These are phyloP conservation scores for Cariama cristata DNA, from an alignment of 2,113 vertebrate genomes.

Conservation along the genomic window DNA sequence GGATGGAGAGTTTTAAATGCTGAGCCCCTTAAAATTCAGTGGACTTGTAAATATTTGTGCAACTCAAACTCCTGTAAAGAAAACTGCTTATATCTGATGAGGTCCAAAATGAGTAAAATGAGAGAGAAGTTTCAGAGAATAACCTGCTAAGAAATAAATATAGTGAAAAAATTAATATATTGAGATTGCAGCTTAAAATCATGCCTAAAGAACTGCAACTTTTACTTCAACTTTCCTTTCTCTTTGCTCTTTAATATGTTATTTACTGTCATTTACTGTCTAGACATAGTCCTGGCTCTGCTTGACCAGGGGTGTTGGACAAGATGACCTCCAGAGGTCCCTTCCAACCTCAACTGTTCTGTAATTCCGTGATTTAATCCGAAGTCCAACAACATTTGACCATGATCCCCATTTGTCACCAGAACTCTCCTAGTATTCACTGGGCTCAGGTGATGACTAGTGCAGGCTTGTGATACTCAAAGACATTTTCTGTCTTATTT, in stretches of 20 bases:
- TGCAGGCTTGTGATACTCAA: not conserved
- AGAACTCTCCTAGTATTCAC: not conserved
- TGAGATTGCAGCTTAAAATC: not conserved
- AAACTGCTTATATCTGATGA: not conserved
- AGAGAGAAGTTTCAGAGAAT: not conserved
- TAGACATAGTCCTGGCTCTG: not conserved
- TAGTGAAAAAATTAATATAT: not conserved
- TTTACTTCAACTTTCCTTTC: not conserved
- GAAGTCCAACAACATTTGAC: not conserved
- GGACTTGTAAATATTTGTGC: not conserved
- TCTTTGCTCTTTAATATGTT: not conserved
- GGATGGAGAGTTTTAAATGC: not conserved
- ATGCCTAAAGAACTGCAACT: not conserved
- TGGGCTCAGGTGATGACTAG: not conserved
- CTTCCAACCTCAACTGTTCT: not conserved
- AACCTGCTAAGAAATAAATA: not conserved
- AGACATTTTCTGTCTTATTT: not conserved
- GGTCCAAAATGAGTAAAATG: not conserved
- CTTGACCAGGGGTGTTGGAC: not conserved
- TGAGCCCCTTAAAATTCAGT: not conserved
- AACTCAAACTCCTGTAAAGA: not conserved
- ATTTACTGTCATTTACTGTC: not conserved
- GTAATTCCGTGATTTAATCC: not conserved
- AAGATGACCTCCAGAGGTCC: not conserved
- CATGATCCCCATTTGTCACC: not conserved